Evolutionary conservation across 2,797 vertebrate genomes (phyloP).

Genomic region (Hemibagrus guttatus): DNA sequence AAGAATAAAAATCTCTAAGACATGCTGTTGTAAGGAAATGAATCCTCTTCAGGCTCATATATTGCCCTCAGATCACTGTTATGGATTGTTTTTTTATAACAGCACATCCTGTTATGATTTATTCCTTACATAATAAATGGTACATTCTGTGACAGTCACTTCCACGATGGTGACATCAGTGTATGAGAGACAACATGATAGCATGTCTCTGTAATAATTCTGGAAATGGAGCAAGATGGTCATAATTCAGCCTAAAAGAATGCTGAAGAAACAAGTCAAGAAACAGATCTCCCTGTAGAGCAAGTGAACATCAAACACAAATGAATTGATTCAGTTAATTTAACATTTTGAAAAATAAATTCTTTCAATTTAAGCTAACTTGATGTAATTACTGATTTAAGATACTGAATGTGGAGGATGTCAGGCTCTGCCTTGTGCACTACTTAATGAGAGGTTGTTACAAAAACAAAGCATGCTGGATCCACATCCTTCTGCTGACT

Average conservation of each 20-base stretch:
- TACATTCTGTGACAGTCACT: conserved; percentile 15
- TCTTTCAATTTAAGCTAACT: conserved; percentile 11
- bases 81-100: neutral
- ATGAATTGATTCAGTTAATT: neutral
- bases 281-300: neutral
- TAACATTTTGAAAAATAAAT: neutral
- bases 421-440: conserved; percentile 27
- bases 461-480: conserved; percentile 34
- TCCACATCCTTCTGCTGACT: neutral
- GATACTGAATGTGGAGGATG: conserved; percentile 9
- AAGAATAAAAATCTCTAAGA: neutral
- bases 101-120: neutral
- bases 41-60: too few species aligned
- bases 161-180: conserved; percentile 58
- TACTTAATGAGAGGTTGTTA: conserved; percentile 38
- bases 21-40: neutral
- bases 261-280: neutral
- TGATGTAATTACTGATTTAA: neutral
- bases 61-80: neutral
- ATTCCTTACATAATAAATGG: neutral
- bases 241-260: neutral
- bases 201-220: neutral
- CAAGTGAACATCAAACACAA: neutral
- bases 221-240: neutral
- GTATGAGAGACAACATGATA: neutral